phyloP scores from a whole-genome alignment of 2,797 vertebrate genomes.

The Poeciliopsis gracilis region DNA sequence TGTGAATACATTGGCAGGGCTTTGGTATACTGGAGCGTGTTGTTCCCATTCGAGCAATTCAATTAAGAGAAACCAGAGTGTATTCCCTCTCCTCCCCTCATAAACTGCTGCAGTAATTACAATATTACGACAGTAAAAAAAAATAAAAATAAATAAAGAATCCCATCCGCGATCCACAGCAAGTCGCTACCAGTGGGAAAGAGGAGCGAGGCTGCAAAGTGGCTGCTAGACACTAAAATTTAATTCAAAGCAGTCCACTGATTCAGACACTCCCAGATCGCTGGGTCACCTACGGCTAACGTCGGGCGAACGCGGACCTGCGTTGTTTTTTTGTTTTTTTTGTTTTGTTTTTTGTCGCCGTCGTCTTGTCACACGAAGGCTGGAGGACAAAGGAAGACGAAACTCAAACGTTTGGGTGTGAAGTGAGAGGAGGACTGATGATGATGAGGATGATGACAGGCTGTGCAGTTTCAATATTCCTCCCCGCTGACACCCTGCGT shows the following conservation, averaged over 20 bases:
- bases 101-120: slow-evolving; percentile 79
- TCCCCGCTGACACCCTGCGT: slow-evolving; percentile 69
- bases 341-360: slow-evolving; percentile 48
- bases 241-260: slow-evolving; percentile 74
- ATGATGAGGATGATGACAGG: slow-evolving; percentile 78
- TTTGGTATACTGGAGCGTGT: slow-evolving; percentile 32
- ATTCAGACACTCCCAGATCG: slow-evolving; percentile 71
- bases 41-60: slow-evolving; percentile 50
- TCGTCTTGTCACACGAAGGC: slow-evolving; percentile 65
- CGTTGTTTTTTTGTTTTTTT: no score
- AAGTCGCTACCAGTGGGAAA: slow-evolving; percentile 45
- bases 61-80: slow-evolving; percentile 54
- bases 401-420: slow-evolving; percentile 74
- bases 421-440: slow-evolving; percentile 77
- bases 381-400: slow-evolving; percentile 74
- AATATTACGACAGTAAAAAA: slow-evolving; percentile 60
- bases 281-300: slow-evolving; percentile 74
- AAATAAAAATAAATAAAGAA: slow-evolving; percentile 13
- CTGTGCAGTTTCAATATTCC: slow-evolving; percentile 76
- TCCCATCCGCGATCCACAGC: slow-evolving; percentile 53
- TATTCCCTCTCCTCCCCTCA: slow-evolving; percentile 68
- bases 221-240: slow-evolving; percentile 73
- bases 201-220: slow-evolving; percentile 62
- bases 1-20: not conserved
- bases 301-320: slow-evolving; percentile 61